phyloP scores from a whole-genome alignment of 2,113 vertebrate species.

The Phrynosoma platyrhinos region DNA sequence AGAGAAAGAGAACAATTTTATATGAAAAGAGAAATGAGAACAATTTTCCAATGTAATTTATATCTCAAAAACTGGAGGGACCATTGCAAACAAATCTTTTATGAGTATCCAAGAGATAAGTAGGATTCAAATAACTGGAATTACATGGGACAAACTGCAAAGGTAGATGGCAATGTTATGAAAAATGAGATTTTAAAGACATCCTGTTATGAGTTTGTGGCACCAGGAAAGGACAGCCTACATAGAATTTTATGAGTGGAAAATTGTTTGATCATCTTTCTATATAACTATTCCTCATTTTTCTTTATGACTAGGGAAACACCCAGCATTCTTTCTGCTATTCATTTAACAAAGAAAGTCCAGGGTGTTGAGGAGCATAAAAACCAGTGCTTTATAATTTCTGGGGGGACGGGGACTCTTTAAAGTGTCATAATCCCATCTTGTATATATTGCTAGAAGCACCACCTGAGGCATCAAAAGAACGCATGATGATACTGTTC shows the following conservation, averaged over 20 bases:
- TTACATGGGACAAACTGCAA: conserved; percentile 48
- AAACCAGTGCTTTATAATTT: neutral
- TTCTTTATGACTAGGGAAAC: neutral
- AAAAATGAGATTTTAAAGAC: conserved; percentile 29
- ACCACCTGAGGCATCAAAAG: neutral
- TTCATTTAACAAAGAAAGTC: conserved; percentile 17
- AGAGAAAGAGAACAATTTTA: conserved; percentile 63
- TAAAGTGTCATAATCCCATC: neutral
- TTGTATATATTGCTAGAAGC: neutral
- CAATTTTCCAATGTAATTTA: conserved; percentile 61
- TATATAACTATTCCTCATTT: neutral
- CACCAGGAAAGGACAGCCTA: neutral
- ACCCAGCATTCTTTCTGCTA: conserved; percentile 19
- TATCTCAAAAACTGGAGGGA: conserved; percentile 62
- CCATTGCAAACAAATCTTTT: conserved; percentile 68
- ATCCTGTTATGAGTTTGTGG: neutral
- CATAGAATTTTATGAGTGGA: conserved; percentile 5
- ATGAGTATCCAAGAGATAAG: conserved; percentile 58
- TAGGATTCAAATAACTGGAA: conserved; percentile 51
- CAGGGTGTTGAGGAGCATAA: neutral
- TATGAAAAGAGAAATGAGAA: conserved; percentile 63
- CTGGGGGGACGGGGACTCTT: too few relatives aligned
- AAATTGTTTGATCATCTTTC: conserved; percentile 17
- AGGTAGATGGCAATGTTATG: conserved; percentile 14
- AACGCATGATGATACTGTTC: neutral